phyloP scores from a whole-genome alignment of 2,113 vertebrate genomes.

The Geothlypis trichas region DNA sequence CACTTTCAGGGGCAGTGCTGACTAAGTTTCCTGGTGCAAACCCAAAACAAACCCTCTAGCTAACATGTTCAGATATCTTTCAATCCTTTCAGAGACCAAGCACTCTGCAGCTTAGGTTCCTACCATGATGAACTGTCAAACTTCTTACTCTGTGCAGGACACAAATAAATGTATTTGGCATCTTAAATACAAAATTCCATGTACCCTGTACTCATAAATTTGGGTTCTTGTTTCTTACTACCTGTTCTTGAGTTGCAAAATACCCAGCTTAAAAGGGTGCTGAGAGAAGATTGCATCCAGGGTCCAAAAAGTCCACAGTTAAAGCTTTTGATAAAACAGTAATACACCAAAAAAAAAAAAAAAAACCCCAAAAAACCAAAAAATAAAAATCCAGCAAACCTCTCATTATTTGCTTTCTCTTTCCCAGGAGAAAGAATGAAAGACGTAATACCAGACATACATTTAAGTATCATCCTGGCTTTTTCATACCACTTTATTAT shows the following conservation, averaged over 20 bases:
- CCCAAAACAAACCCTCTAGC: not conserved
- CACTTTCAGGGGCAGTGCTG: not conserved
- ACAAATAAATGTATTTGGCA: not conserved
- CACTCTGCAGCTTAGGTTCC: not conserved
- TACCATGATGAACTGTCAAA: rapidly evolving
- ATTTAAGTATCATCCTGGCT: not conserved
- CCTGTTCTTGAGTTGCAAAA: not conserved
- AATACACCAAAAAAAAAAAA: not conserved
- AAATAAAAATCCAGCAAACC: not conserved
- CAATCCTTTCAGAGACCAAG: not conserved
- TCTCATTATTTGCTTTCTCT: not conserved
- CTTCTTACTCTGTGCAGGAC: not conserved
- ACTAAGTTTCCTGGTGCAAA: not conserved
- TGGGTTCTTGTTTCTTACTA: not conserved
- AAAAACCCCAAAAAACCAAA: not conserved
- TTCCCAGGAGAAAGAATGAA: not conserved
- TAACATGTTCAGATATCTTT: not conserved
- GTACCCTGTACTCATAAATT: not conserved
- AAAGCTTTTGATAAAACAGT: not conserved
- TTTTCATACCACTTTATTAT: conserved; percentile 10
- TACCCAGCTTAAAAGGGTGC: not conserved
- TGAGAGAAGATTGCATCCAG: not conserved
- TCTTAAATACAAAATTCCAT: not conserved
- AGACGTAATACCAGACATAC: not conserved
- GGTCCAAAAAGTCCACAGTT: not conserved